phyloP scores from a whole-genome alignment of 2,113 vertebrate species.

The Leptosomus discolor region DNA sequence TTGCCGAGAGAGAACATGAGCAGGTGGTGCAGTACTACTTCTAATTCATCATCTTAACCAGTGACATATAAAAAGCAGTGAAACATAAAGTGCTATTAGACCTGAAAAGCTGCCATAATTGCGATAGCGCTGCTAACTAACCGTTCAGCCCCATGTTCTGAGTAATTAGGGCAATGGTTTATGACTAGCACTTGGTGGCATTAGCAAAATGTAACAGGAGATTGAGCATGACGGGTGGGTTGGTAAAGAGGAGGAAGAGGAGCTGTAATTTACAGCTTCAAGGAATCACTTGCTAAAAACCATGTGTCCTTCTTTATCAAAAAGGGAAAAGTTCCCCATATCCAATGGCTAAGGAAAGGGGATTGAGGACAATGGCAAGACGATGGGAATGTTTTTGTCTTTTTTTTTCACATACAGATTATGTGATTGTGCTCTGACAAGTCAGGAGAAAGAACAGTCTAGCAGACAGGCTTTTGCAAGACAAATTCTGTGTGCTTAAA shows the following conservation, averaged over 20 bases:
- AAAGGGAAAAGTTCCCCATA: neutral
- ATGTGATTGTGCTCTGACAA: neutral
- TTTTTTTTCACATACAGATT: fast-evolving
- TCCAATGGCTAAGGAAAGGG: neutral
- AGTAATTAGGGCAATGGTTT: constrained; percentile 75
- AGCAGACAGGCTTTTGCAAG: constrained; percentile 48
- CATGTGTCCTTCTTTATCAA: neutral
- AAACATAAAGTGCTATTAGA: constrained; percentile 69
- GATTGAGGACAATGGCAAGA: neutral
- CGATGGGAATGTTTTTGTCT: neutral
- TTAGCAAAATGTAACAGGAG: constrained; percentile 63
- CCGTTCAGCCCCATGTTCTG: constrained; percentile 59
- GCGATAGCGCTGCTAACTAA: constrained; percentile 68
- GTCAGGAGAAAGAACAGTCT: constrained; percentile 45
- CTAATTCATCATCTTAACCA: constrained; percentile 76
- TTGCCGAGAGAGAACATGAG: neutral
- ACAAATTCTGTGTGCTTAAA: constrained; percentile 63
- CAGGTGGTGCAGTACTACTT: constrained; percentile 43
- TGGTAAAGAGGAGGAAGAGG: neutral
- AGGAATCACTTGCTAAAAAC: neutral
- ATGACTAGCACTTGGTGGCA: constrained; percentile 61
- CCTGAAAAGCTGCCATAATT: constrained; percentile 72
- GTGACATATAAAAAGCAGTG: constrained; percentile 70
- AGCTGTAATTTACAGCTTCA: constrained; percentile 8
- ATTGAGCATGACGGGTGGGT: neutral